Evolutionary conservation across 2,888 invertebrate species (phyloP).

Genomic region (Iphiclides podalirius): DNA sequence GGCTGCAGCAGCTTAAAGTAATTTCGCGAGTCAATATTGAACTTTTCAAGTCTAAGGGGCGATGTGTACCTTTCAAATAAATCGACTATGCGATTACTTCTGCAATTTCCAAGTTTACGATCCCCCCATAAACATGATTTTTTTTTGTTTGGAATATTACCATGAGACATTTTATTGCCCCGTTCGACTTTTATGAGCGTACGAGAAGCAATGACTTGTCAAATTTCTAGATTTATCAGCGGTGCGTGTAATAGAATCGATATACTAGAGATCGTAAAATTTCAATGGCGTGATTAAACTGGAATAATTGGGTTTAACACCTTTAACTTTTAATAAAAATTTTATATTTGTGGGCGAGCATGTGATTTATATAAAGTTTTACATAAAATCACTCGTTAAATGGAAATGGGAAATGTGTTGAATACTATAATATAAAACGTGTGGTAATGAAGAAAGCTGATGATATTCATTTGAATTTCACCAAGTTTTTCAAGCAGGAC

Average conservation of each 20-base stretch:
- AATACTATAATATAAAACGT: no score
- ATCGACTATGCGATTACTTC: constrained; percentile 38
- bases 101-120: constrained; percentile 33
- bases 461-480: no score
- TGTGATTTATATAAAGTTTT: no score
- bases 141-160: background rate
- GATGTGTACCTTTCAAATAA: constrained; percentile 64
- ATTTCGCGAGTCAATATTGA: constrained; percentile 76
- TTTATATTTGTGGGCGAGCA: no score
- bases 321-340: no score
- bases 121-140: constrained; percentile 25
- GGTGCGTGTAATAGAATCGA: background rate
- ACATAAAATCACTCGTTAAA: no score
- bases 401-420: no score
- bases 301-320: no score
- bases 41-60: constrained; percentile 65
- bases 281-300: no score
- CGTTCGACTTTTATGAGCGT: background rate
- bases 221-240: background rate
- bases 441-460: no score
- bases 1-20: constrained; percentile 70
- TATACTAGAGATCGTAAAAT: constrained; percentile 10
- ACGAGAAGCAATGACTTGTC: background rate
- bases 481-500: no score
- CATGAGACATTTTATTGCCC: background rate